Base-by-base conservation (phyloP, 1,140 invertebrate genomes). In the Anagrus nilaparvatae region DNA sequence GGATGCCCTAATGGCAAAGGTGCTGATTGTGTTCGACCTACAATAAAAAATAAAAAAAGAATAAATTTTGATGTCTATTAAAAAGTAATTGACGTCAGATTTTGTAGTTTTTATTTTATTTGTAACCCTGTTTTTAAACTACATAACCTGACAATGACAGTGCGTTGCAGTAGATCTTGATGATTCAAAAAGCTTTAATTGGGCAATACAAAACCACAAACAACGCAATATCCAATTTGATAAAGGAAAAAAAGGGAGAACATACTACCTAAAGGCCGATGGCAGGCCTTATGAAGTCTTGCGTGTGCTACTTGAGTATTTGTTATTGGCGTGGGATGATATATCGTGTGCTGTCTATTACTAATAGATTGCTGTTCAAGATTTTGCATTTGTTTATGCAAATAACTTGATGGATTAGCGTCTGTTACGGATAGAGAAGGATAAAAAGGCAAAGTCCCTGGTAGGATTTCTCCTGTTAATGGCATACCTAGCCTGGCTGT, bases 1-100 rank as follows among this genome's bases (percentile, higher is more conserved):
- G 90, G 91, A 70, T 95, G 88, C 3, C 90, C 90, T n/a, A 97
- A 70, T 18, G 93, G 93, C 49, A 97, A 65, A 0, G 94, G 92
- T 4, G 91, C 91, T 9, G 86, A 90, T 62, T 93, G 88, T n/a
- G 90, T 93, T 54, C 90, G 76, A 45, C 65, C 66, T 67, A 29
- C 13, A 31, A 13, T 5, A 5, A 14, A 5, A 31, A 20, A 25
- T 5, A 30, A 28, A 1, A 8, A 36, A 21, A 41, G 10, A 42
- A 7, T n/a, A n/a, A n/a, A n/a, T n/a, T n/a, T n/a, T n/a, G n/a
- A n/a, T n/a, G n/a, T n/a, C n/a, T n/a, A n/a, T n/a, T n/a, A n/a
- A n/a, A n/a, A n/a, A n/a, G n/a, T n/a, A n/a, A n/a, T n/a, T n/a
- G n/a, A n/a, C n/a, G n/a, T n/a, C n/a, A n/a, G n/a, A n/a, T n/a